A percentile compares a stretch with the other conserved stretches of the same genome.
Evolutionary conservation across 2,797 vertebrate species (phyloP).

Genomic region (Acrocephalus scirpaceus): DNA sequence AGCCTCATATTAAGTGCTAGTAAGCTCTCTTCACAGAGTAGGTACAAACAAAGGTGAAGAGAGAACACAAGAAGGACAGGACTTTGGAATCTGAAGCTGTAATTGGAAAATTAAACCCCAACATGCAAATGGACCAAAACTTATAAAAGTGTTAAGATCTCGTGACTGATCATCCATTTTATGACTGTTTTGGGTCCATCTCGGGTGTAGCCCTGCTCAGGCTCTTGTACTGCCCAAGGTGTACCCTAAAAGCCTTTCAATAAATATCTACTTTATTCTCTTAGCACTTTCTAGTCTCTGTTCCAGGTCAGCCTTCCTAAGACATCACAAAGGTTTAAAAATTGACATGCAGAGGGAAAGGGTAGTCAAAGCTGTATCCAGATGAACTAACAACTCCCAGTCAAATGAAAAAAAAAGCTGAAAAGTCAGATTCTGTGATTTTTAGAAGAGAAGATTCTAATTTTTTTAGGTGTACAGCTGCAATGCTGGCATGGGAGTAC

Average conservation of each 20-base stretch:
- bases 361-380: not conserved
- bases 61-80: not conserved
- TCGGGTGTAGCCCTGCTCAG: not conserved
- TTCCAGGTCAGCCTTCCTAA: not conserved
- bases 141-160: not conserved
- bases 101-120: not conserved
- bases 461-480: not conserved
- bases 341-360: not conserved
- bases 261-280: not conserved
- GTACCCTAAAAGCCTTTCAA: not conserved
- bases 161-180: not conserved
- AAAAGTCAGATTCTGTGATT: not conserved
- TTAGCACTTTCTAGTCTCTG: not conserved
- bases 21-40: not conserved
- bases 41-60: not conserved
- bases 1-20: not conserved
- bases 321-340: not conserved
- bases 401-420: not conserved
- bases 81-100: not conserved
- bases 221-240: not conserved
- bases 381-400: not conserved
- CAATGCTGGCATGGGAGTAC: not conserved
- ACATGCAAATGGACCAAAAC: not conserved
- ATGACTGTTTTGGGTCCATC: not conserved
- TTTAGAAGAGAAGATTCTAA: not conserved